Evolutionary conservation across 2,113 vertebrate genomes (phyloP), one percentile per base, ranked within the genome.

Genomic region (Cariama cristata): DNA sequence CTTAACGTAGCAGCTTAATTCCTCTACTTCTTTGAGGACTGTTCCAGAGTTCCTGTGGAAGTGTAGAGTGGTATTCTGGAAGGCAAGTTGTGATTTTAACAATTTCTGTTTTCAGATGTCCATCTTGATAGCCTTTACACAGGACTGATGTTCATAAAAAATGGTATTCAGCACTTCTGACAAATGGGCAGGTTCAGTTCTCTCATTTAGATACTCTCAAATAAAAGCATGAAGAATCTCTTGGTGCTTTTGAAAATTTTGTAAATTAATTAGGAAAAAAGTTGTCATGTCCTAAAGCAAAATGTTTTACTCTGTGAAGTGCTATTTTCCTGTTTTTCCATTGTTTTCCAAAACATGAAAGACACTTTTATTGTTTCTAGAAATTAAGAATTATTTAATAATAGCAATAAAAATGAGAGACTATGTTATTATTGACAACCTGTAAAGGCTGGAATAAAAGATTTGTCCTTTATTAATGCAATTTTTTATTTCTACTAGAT

Each of bases 371-470:
- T 24, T 55, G 27, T 64, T 86, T 67, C 59, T 62, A 67, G 47
- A 82, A 86, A 76, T 49, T 28, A 71, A 56, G 42, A 72, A n/a
- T 62, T 69, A 77, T 26, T 53, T 71, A 85, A 75, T 53, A 90
- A 63, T 27, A 90, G 27, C 73, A 79, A 53, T 33, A 88, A 88
- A 68, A 74, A 40, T 55, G 32, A 74, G 27, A 44, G 2, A 52
- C 27, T 64, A 56, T 28, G 24, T 42, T 67, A 63, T 38, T 94
- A 93, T n/a, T 90, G 85, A 89, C 82, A 95, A 94, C 24, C 56
- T 94, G 62, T 76, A 97, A 91, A 94, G 77, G 84, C 44, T 93
- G 63, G 79, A 97, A 90, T 94, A 96, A 96, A 96, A 94, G 6
- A 92, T 56, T 32, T 87, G 20, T 62, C 47, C 92, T 73, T 71